phyloP scores from a whole-genome alignment of 2,113 vertebrate genomes.

The Diadophis punctatus region DNA sequence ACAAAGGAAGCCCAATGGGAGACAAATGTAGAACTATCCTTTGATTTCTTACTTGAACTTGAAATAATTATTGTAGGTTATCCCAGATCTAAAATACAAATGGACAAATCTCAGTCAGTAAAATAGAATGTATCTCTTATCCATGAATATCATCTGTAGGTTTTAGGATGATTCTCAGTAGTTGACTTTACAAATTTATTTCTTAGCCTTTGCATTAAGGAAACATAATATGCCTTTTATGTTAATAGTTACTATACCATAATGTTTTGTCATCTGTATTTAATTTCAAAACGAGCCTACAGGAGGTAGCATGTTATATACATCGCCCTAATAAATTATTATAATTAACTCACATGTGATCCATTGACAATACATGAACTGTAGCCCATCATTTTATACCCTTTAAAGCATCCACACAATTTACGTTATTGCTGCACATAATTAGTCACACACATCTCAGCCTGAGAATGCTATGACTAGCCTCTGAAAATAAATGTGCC shows the following conservation, averaged over 20 bases:
- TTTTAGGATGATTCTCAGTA: conserved; percentile 47
- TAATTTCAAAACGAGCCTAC: conserved; percentile 68
- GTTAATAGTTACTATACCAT: conserved; percentile 48
- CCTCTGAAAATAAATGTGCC: conserved; percentile 71
- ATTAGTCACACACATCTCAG: conserved; percentile 54
- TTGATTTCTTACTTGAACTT: conserved; percentile 49
- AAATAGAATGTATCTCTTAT: conserved; percentile 50
- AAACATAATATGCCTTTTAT: conserved; percentile 51
- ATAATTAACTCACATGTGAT: conserved; percentile 49
- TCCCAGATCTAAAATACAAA: conserved; percentile 42
- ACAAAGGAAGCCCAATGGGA: background rate
- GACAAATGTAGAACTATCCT: conserved; percentile 30
- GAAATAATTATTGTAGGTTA: conserved; percentile 39
- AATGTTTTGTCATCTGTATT: conserved; percentile 62
- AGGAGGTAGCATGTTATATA: conserved; percentile 54
- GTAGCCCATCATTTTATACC: conserved; percentile 48
- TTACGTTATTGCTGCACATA: conserved; percentile 63
- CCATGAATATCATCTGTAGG: conserved; percentile 52
- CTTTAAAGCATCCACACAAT: conserved; percentile 39
- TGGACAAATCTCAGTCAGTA: conserved; percentile 39
- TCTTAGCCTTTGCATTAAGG: conserved; percentile 57
- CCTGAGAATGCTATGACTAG: conserved; percentile 64
- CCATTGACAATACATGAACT: conserved; percentile 38
- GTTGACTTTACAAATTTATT: conserved; percentile 44
- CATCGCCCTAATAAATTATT: conserved; percentile 30